phyloP scores from a whole-genome alignment of 1,140 invertebrate genomes.

The Trichonephila clavipes region DNA sequence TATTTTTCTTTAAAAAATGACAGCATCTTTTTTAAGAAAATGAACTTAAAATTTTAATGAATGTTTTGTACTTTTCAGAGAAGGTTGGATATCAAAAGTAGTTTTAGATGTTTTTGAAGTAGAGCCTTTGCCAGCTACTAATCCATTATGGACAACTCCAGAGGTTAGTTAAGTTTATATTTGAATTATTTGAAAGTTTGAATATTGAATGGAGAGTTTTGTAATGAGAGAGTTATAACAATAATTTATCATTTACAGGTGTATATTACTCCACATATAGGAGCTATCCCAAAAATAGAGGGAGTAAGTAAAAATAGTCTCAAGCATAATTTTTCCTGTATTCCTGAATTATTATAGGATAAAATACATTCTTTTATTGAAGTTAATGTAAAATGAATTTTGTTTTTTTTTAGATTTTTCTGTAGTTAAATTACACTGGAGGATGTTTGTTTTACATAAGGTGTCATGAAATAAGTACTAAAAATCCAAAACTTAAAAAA shows the following conservation, averaged over 20 bases:
- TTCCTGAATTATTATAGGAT: background rate
- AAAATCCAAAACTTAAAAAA: too few relatives aligned
- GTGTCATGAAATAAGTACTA: background rate
- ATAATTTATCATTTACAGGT: slow-evolving; percentile 77
- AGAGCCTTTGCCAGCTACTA: slow-evolving; percentile 83
- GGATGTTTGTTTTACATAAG: background rate
- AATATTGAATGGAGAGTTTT: too few relatives aligned
- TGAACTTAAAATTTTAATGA: background rate
- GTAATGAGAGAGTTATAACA: too few relatives aligned
- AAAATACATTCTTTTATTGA: background rate
- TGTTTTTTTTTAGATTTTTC: background rate
- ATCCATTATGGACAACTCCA: slow-evolving; percentile 83
- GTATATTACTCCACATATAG: slow-evolving; percentile 84
- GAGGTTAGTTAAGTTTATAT: slow-evolving; percentile 79
- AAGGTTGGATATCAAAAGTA: slow-evolving; percentile 83
- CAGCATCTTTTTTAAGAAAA: too few relatives aligned
- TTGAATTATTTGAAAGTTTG: background rate
- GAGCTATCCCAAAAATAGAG: slow-evolving; percentile 81
- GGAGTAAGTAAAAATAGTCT: slow-evolving; percentile 78
- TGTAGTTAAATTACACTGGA: background rate
- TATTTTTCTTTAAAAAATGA: too few relatives aligned
- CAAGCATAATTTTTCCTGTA: too few relatives aligned
- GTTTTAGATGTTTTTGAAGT: slow-evolving; percentile 84
- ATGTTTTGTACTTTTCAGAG: slow-evolving; percentile 52
- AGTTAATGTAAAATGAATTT: too few relatives aligned